Base-by-base conservation (phyloP, 2,888 invertebrate genomes). In the Oxytorus armatus region DNA sequence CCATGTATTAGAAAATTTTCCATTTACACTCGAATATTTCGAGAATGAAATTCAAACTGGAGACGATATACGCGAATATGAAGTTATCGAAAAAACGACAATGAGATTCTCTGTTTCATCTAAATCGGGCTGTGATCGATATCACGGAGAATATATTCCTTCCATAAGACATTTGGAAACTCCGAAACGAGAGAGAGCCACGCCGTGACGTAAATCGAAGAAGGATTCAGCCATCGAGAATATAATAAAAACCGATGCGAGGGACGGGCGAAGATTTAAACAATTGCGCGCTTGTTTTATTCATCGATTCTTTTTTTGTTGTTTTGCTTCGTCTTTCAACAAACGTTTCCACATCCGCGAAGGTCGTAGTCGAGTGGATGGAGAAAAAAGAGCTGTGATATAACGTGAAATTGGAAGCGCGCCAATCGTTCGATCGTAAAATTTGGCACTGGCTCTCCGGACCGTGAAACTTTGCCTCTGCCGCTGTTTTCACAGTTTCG, bases 381-480 rank as follows among this genome's bases (percentile, higher is more conserved):
- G 61, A 33, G 42, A 44, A 53, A 42, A 36, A 42, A 33, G 33
- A 7, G 21, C 21, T 44, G 69, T n/a, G 16, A 39, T 49, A 69
- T 11, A 55, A 59, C 29, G n/a, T 25, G 68, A 55, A 77, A 21
- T 80, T 80, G 80, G 80, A 76, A 23, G 61, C 21, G 33, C 63
- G 80, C 80, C 80, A 80, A 68, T 80, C 65, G 68, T 73, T 42
- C 76, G 55, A 76, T 63, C 29, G 80, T 21, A 66, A 68, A 80
- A 76, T 73, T 73, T 79, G 66, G 74, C 57, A 70, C 51, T 44
- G 57, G 68, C 61, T 73, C 68, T 51, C 36, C 66, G 73, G 53
- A 53, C 76, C 61, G 55, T n/a, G 36, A 68, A 49, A 53, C 78
- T 61, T 47, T 29, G 49, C 42, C 51, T 51, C 21, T 66, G 23